Percentiles rank a stretch among this genome's conserved stretches.
Conservation (phyloP, 2,113 vertebrate species). For the Callipepla squamata region DNA sequence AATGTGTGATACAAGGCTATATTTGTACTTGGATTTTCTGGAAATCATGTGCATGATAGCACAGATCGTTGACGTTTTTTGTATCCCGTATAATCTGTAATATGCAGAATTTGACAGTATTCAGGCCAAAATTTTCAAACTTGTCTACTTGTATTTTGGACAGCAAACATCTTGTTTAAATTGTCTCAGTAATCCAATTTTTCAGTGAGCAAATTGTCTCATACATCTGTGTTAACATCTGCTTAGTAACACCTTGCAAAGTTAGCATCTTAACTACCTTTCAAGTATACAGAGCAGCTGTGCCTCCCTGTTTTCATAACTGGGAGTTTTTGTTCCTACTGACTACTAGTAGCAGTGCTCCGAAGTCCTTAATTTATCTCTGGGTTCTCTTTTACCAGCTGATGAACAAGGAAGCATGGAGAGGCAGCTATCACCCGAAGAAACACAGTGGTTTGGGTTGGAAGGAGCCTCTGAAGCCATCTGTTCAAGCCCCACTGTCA, state of each 20-base stretch:
- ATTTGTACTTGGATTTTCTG: background rate
- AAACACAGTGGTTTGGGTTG: background rate
- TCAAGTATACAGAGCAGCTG: background rate
- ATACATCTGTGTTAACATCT: background rate
- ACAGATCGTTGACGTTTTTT: background rate
- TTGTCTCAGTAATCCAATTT: background rate
- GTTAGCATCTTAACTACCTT: background rate
- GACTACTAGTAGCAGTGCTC: background rate
- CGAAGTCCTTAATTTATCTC: background rate
- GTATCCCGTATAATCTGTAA: background rate
- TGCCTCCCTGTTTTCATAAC: background rate
- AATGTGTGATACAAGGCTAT: background rate
- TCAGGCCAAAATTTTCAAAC: background rate
- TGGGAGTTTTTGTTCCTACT: accelerated
- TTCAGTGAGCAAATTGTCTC: background rate
- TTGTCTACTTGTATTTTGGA: background rate
- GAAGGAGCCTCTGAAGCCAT: background rate
- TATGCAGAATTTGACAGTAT: background rate
- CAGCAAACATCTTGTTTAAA: background rate
- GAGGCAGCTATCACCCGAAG: background rate
- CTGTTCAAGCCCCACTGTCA: background rate
- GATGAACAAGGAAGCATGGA: background rate
- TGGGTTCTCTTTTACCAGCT: background rate
- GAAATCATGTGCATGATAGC: background rate
- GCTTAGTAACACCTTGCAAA: background rate